Evolutionary conservation across 2,888 invertebrate genomes (phyloP), one percentile per base, ranked within the genome.

Genomic region (Meiosimyza platycephala): DNA sequence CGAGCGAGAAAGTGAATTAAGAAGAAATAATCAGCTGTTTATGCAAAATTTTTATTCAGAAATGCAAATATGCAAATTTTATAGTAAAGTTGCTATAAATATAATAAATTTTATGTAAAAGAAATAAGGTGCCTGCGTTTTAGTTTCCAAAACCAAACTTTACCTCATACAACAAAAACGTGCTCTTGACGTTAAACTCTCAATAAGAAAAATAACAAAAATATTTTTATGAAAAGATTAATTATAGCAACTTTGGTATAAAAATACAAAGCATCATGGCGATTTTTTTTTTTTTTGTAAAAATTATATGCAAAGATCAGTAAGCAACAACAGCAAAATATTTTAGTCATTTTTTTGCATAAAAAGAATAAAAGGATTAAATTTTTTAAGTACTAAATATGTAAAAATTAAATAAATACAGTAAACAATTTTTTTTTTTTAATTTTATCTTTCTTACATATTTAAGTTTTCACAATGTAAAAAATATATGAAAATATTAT

Each of bases 271-370:
- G 33, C 11, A 18, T 18, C 9, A 9, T 40, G 9, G 40, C 40
- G 9, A 9, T 9, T 40, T 9, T 4, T 40, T 40, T 9, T 4
- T 40, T 9, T 9, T 40, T 40, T 40, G 40, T 1, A 40, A 40
- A 40, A 40, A 40, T 40, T 22, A 28, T 9, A 28, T 15, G 48
- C 13, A 22, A 15, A 47, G 63, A 11, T 2, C 7, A 48, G 50
- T 22, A 33, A 47, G 63, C 63, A 48, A 47, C 47, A 63, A 18
- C 63, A 63, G 50, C 62, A 62, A 48, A 33, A 54, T 66, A 54
- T 57, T 57, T 67, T 67, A 67, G 67, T 67, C 67, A 67, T 67
- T 67, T 67, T n/a, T 66, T 40, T 57, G 57, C 18, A 40, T 57
- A 67, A 9, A 65, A 22, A 57, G 12, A 67, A 40, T 40, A 40